Conservation (phyloP, 2,113 vertebrate species). For the Pterocles burchelli region DNA sequence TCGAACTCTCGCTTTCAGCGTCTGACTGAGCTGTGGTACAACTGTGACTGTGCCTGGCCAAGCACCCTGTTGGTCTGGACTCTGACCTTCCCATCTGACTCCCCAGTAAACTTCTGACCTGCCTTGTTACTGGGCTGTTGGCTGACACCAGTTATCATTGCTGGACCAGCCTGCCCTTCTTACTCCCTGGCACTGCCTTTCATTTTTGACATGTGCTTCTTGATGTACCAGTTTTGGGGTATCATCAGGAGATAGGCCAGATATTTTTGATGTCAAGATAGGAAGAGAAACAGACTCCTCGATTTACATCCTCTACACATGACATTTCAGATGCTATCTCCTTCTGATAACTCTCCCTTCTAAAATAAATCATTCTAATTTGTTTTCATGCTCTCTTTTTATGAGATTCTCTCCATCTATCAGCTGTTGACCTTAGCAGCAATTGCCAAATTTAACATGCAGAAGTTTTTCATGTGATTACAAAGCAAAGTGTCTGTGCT, state of each 20-base stretch:
- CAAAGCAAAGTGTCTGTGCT: neutral
- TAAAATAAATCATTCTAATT: neutral
- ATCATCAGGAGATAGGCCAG: neutral
- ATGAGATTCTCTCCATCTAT: neutral
- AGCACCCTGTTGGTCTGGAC: fast-evolving
- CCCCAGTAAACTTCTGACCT: neutral
- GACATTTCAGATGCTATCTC: neutral
- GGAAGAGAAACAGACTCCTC: neutral
- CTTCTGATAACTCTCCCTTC: neutral
- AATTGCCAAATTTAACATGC: neutral
- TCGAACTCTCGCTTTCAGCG: too few species aligned
- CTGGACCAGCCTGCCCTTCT: too few species aligned
- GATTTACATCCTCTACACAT: neutral
- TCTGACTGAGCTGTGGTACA: neutral
- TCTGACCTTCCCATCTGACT: neutral
- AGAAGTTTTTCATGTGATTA: neutral
- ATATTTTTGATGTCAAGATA: neutral
- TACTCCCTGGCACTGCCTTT: neutral
- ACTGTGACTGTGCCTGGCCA: neutral
- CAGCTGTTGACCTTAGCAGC: neutral
- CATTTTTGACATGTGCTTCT: neutral
- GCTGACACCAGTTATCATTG: neutral
- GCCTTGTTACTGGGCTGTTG: neutral
- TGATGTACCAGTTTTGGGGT: neutral
- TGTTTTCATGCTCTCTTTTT: neutral